Base-by-base conservation (phyloP, 2,888 invertebrate genomes). In the Sinotaia quadrata region DNA sequence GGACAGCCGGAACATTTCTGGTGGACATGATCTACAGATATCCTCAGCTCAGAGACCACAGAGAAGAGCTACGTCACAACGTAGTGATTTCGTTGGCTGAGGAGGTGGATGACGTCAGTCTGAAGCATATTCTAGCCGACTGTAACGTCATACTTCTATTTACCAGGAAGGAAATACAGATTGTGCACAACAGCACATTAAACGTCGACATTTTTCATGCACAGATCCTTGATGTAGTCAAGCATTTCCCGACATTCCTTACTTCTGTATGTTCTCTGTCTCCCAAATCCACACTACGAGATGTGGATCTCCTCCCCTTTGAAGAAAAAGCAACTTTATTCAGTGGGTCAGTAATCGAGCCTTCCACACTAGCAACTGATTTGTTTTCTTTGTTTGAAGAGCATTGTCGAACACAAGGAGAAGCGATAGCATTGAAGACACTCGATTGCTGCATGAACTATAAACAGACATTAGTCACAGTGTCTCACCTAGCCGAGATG, bases 241-340 rank as follows among this genome's bases (percentile, higher is more conserved):
- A 74, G 27, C 77, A 81, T 66, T 79, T 79, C 37, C 68, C 77
- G n/a, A 74, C 75, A 15, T 81, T 79, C 65, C 24, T 81, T n/a
- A 60, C 66, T 21, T 76, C 75, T 1, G 31, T 79, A 10, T 56
- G 47, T 2, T 37, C 61, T 10, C 51, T 56, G 4, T 61, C 68
- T 29, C 36, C 33, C 12, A 18, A 51, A 12, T 29, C 34, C 5
- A 60, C 59, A 2, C 56, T 81, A 29, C 68, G 69, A 36, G 67
- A 72, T 15, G 63, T 78, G 4, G 56, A 73, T 1, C 68, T 81
- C 68, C 68, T 81, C 4, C 73, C 78, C 8, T 49, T 65, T 5
- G 68, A 72, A 31, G 79, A 79, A 34, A 21, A 5, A 10, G 47
- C 27, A n/a, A 24, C 10, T 5, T 33, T 65, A 2, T 65, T 56